Evolutionary conservation across 2,888 invertebrate species (phyloP), one percentile per base, ranked within the genome.

Genomic region (Alviniconcha strummeri): DNA sequence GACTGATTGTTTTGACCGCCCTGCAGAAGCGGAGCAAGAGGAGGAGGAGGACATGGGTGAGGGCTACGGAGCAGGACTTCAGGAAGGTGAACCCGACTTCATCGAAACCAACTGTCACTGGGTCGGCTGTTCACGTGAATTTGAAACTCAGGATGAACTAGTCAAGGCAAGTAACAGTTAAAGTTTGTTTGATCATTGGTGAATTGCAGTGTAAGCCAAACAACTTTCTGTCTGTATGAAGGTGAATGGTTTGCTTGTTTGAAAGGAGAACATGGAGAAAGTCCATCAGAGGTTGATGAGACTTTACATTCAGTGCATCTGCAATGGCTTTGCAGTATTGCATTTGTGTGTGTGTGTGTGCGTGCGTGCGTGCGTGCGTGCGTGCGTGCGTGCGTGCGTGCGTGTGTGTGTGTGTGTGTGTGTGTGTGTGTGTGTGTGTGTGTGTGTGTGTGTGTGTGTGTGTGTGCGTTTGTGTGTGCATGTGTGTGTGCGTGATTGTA

Each of bases 71-170:
- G 86, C 86, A 4, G 87, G 89, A 7, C 93, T 92, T 0, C 91
- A 92, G 85, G 93, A 93, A 86, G 93, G 93, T 55, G 94, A 94
- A 86, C 92, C 92, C 60, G 99, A 99, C 93, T 99, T 99, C 91
- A 97, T 98, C 84, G 99, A 99, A 93, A 99, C 99, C 0, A 98
- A 98, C 93, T 99, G 99, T 92, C 98, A 98, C 94, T 99, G 99
- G 99, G 96, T 96, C 89, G 98, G 97, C 87, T 99, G 99, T 93
- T 76, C 96, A 82, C 95, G 97, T 36, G 98, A 99, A 93, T 99
- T 97, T 93, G 96, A 96, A 0, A 97, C 98, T 0, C 99, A 99
- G 94, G 98, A 97, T 89, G 97, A 98, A 91, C 95, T 98, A 81
- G 98, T 98, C 52, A 97, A 97, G 94, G 96, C 96, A 94, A 89